Percentiles rank a stretch among this genome's conserved stretches.
These are phyloP conservation scores for Arrhamphus sclerolepis DNA, from an alignment of 2,797 vertebrate genomes.

Conservation along the genomic window DNA sequence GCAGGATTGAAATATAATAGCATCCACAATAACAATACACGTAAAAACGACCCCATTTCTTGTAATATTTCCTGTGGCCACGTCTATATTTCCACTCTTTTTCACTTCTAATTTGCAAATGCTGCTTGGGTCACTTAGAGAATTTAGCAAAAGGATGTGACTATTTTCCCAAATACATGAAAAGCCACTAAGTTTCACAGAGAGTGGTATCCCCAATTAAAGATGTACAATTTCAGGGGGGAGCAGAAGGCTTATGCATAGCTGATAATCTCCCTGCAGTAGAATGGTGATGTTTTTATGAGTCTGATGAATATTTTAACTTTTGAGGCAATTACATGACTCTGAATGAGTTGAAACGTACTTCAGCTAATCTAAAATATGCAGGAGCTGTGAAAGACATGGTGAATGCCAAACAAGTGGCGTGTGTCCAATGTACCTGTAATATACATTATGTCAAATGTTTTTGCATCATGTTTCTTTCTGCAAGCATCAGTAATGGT, in stretches of 20 bases:
- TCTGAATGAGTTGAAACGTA: slow-evolving; percentile 68
- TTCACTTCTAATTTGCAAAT: slow-evolving; percentile 50
- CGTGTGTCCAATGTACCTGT: slow-evolving; percentile 25
- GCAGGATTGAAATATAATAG: slow-evolving; percentile 50
- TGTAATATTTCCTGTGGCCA: slow-evolving; percentile 48
- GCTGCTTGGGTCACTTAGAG: slow-evolving; percentile 19
- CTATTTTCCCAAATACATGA: slow-evolving; percentile 60
- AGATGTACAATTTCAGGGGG: slow-evolving; percentile 56
- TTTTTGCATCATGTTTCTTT: slow-evolving; percentile 1
- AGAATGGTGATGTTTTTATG: slow-evolving; percentile 63
- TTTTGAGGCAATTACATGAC: slow-evolving; percentile 71
- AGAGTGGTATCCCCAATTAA: slow-evolving; percentile 59
- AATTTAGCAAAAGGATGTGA: slow-evolving; percentile 58
- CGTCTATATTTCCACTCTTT: slow-evolving; percentile 50
- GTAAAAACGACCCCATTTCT: slow-evolving; percentile 26
- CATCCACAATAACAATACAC: slow-evolving; percentile 32
- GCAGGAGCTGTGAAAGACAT: slow-evolving; percentile 62
- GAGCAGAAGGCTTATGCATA: slow-evolving; percentile 62
- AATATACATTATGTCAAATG: slow-evolving; percentile 14
- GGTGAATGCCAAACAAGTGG: slow-evolving; percentile 49
- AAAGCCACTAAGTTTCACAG: slow-evolving; percentile 56
- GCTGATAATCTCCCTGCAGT: slow-evolving; percentile 62
- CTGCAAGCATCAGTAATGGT: too few species aligned
- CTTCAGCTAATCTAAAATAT: slow-evolving; percentile 62
- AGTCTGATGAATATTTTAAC: slow-evolving; percentile 78